Percentiles rank a stretch among this genome's conserved stretches.
These are phyloP conservation scores for Meteorus sp. DNA, from an alignment of 1,140 invertebrate species.

Conservation along the genomic window DNA sequence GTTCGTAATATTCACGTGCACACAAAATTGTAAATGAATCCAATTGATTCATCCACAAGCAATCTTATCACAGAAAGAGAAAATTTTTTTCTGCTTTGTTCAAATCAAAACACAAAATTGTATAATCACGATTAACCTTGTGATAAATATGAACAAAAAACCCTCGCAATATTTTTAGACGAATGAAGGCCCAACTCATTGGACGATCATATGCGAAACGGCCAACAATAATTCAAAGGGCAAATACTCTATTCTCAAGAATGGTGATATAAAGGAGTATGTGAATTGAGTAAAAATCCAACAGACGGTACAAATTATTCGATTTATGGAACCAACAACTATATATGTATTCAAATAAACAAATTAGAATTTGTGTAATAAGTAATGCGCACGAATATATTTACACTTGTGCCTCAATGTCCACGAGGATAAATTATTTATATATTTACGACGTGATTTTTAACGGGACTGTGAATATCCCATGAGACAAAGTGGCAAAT, in stretches of 20 bases:
- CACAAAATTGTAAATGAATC: too few relatives aligned
- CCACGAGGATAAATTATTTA: constrained; percentile 3
- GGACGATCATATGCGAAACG: neutral
- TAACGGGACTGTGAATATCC: constrained; percentile 22
- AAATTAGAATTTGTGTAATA: neutral
- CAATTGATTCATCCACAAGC: too few relatives aligned
- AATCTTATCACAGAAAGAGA: too few relatives aligned
- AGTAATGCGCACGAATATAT: neutral
- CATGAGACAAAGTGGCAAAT: constrained; percentile 53
- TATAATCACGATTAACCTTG: too few relatives aligned
- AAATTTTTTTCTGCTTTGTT: too few relatives aligned
- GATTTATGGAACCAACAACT: constrained; percentile 3
- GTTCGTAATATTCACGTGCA: too few relatives aligned
- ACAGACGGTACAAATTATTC: constrained; percentile 21
- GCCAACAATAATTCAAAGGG: neutral
- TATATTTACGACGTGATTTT: constrained; percentile 36
- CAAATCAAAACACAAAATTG: neutral
- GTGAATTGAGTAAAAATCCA: constrained; percentile 16
- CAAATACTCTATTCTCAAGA: constrained; percentile 8
- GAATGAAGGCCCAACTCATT: too few relatives aligned
- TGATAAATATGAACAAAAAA: too few relatives aligned
- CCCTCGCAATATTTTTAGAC: too few relatives aligned
- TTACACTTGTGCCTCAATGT: too few relatives aligned
- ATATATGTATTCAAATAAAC: constrained; percentile 14
- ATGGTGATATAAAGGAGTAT: constrained; percentile 23